Base-by-base conservation (phyloP, 2,888 invertebrate species). In the Erebia aethiops region DNA sequence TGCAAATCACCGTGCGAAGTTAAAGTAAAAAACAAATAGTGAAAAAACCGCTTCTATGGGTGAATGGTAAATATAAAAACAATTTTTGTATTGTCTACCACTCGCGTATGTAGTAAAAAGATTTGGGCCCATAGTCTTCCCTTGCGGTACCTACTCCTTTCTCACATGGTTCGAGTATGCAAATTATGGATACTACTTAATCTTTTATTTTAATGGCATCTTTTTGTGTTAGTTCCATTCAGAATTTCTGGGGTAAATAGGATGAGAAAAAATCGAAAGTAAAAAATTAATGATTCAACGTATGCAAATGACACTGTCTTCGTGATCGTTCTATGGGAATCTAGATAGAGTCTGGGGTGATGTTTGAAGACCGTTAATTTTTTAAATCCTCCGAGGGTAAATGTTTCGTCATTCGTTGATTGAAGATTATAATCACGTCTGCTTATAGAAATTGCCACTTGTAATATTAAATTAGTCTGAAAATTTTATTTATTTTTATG, bases 181-280 rank as follows among this genome's bases (percentile, higher is more conserved):
- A 92, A 91, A 92, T 92, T 77, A 75, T 73, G 80, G 82, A 87
- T 87, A 82, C 84, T 85, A 84, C 86, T 86, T 88, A 88, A 91
- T 93, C 93, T 91, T 93, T 93, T 93, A 92, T 93, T 93, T 93
- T 93, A 93, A 93, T 92, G 82, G 84, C 87, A 88, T 90, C 91
- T 84, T 88, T 88, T 93, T 93, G 91, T 92, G 85, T 85, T 87
- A 84, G 83, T 84, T 85, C 89, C 82, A 84, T 91, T 86, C 83
- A 86, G 77, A 76, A 75, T 79, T 78, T 83, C 84, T 86, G 80
- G 90, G 91, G 90, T 84, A 83, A 80, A 76, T 78, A 77, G 82
- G 82, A 83, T 77, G 76, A 81, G 82, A 87, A 87, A 85, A 83
- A 78, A 67, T 46, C 78, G 74, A 78, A 80, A 79, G 81, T 77